Conservation (phyloP, 2,797 vertebrate genomes). For the Sparidentex hasta region DNA sequence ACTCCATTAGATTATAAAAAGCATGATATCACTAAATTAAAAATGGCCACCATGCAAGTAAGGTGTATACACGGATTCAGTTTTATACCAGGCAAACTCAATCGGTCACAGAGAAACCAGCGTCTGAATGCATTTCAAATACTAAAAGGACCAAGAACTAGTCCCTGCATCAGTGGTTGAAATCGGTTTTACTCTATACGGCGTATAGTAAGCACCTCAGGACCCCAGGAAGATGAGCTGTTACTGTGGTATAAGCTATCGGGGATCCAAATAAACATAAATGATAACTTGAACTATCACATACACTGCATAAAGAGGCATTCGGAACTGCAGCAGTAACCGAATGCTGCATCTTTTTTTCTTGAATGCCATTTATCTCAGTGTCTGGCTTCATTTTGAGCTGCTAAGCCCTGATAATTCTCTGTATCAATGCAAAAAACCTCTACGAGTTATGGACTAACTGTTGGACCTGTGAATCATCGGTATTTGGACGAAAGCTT, state of each 20-base stretch:
- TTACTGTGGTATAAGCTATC: conserved; percentile 24
- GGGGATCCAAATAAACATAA: conserved; percentile 14
- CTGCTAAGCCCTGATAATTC: conserved; percentile 39
- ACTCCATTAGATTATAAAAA: neutral
- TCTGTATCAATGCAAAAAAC: conserved; percentile 12
- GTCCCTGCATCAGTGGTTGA: conserved; percentile 60
- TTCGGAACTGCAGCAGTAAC: conserved; percentile 30
- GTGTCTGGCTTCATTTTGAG: conserved; percentile 49
- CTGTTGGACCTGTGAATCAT: conserved; percentile 35
- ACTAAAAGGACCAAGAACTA: conserved; percentile 19
- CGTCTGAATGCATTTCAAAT: conserved; percentile 57
- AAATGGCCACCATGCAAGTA: neutral
- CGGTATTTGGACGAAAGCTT: conserved; percentile 32
- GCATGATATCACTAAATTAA: neutral
- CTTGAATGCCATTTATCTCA: conserved; percentile 50
- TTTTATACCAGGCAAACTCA: conserved; percentile 37
- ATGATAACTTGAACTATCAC: neutral
- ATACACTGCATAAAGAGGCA: conserved; percentile 58
- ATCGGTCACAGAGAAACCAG: conserved; percentile 35
- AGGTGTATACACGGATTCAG: neutral
- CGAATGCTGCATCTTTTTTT: conserved; percentile 31
- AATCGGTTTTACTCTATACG: conserved; percentile 58
- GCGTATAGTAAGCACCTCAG: conserved; percentile 28
- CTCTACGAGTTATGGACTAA: conserved; percentile 23
- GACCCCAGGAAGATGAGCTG: conserved; percentile 39